Conservation (phyloP, 2,797 vertebrate genomes). For the Gambelia wislizenii region DNA sequence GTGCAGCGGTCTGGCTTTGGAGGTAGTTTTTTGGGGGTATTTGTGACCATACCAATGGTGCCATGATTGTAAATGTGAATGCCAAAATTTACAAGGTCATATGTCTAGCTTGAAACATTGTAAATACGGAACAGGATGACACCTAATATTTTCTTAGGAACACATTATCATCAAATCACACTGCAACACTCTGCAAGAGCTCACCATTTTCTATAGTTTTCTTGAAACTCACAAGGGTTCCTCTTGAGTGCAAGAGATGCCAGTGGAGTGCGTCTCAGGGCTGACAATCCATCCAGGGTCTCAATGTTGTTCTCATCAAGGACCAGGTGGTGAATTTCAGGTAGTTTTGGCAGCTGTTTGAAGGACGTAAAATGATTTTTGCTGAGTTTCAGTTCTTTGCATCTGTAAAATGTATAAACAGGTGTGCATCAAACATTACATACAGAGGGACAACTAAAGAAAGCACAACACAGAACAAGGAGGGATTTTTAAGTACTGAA, state of each 20-base stretch:
- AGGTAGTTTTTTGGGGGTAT: too few relatives aligned
- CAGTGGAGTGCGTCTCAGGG: conserved; percentile 82
- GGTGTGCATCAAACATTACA: conserved; percentile 30
- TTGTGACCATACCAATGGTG: background rate
- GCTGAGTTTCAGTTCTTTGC: conserved; percentile 91
- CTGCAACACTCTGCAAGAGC: conserved; percentile 34
- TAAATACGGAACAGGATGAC: background rate
- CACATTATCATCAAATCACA: background rate
- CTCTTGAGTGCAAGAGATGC: conserved; percentile 87
- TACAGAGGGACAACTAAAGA: background rate
- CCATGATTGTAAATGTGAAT: too few relatives aligned
- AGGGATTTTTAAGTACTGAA: background rate
- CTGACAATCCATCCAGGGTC: conserved; percentile 84
- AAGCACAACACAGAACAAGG: background rate
- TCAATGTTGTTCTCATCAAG: conserved; percentile 91
- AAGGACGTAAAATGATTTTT: conserved; percentile 91
- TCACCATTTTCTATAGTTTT: conserved; percentile 90
- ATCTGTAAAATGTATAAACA: conserved; percentile 81
- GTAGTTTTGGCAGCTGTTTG: conserved; percentile 93
- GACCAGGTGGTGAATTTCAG: conserved; percentile 89
- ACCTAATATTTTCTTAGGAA: background rate
- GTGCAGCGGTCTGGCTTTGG: too few relatives aligned
- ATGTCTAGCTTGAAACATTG: too few relatives aligned
- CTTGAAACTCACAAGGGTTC: conserved; percentile 93
- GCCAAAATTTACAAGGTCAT: too few relatives aligned